A percentile compares a stretch with the other conserved stretches of the same genome.
phyloP scores from a whole-genome alignment of 1,140 invertebrate genomes.

The Propsilocerus akamusi region DNA sequence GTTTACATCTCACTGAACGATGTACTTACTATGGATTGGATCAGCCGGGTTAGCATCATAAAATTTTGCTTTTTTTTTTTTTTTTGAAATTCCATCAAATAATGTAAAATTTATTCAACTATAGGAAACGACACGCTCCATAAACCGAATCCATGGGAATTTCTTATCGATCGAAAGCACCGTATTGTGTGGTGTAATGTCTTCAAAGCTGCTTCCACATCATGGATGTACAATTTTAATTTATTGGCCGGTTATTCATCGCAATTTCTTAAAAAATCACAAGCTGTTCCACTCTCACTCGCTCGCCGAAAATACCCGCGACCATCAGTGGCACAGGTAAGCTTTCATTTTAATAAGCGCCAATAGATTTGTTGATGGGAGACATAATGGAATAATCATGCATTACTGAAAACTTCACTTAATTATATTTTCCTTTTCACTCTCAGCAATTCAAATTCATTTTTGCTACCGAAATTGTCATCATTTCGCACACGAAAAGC shows the following conservation, averaged over 20 bases:
- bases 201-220: constrained; percentile 71
- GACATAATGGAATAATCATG: background rate
- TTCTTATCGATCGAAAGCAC: constrained; percentile 57
- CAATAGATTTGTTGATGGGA: background rate
- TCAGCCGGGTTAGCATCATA: constrained; percentile 17
- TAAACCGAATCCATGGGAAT: constrained; percentile 64
- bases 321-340: constrained; percentile 44
- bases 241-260: constrained; percentile 59
- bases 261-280: constrained; percentile 53
- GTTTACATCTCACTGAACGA: constrained; percentile 28
- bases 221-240: constrained; percentile 82
- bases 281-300: constrained; percentile 52
- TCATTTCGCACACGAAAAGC: too few species aligned
- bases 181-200: constrained; percentile 72
- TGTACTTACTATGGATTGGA: constrained; percentile 31
- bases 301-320: constrained; percentile 60
- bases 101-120: constrained; percentile 7
- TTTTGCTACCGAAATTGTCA: too few species aligned
- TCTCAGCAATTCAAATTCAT: too few species aligned
- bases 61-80: background rate
- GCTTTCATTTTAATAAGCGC: constrained; percentile 9
- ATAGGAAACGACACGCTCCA: constrained; percentile 42
- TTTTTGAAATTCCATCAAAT: background rate
- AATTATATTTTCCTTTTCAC: too few species aligned
- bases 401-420: too few species aligned